Conservation (phyloP, 2,888 invertebrate genomes). For the Hypolimnas misippus region DNA sequence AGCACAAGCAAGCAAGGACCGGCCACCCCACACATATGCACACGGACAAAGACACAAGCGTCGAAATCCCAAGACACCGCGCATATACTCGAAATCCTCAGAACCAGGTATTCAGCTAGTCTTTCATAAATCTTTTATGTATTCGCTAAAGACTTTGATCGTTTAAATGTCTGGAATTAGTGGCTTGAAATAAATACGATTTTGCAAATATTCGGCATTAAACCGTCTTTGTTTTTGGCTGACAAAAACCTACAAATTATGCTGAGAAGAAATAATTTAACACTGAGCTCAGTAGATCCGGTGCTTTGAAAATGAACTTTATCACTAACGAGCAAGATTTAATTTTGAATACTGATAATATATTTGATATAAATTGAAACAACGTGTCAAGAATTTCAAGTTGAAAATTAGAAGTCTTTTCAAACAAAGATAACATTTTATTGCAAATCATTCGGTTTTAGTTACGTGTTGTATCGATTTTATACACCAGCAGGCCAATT, state of each 20-base stretch:
- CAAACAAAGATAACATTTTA: neutral
- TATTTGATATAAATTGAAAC: constrained; percentile 1
- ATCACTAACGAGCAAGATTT: neutral
- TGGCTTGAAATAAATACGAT: constrained; percentile 4
- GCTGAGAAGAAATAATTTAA: constrained; percentile 13
- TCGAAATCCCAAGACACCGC: no score
- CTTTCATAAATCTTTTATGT: neutral
- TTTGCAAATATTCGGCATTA: constrained; percentile 12
- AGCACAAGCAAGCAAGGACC: no score
- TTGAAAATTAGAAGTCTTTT: neutral
- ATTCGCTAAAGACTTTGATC: neutral
- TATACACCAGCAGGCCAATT: no score
- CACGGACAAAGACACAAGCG: no score
- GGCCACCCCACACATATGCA: no score
- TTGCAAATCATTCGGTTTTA: neutral
- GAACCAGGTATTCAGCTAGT: no score
- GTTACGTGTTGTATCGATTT: neutral
- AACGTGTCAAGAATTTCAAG: constrained; percentile 9
- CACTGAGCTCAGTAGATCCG: neutral
- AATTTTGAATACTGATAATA: neutral
- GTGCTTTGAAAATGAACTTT: neutral
- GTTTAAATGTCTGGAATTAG: neutral
- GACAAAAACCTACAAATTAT: constrained; percentile 15
- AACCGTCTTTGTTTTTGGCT: constrained; percentile 9
- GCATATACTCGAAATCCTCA: no score